Percentiles rank a stretch among this genome's conserved stretches.
Evolutionary conservation across 2,888 invertebrate genomes (phyloP).

Genomic region (Macaria liturata): DNA sequence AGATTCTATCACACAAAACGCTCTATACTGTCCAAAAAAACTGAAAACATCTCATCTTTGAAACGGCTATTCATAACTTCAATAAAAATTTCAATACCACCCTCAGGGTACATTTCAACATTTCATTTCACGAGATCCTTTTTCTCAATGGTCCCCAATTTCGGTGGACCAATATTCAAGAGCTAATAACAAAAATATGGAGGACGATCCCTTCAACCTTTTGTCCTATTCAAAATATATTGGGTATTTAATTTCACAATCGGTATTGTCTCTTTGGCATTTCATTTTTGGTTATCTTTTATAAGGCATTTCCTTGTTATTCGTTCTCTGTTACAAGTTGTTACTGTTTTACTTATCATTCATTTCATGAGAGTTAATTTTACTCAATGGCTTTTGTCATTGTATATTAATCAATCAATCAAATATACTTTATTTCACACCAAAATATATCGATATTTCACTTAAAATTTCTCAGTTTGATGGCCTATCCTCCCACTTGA

Average conservation of each 20-base stretch:
- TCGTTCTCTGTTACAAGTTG: background rate
- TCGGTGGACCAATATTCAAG: slow-evolving; percentile 55
- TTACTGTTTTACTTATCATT: background rate
- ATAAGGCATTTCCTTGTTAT: background rate
- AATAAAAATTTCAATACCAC: slow-evolving; percentile 48
- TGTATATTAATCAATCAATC: too few species aligned
- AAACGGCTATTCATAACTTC: slow-evolving; percentile 17
- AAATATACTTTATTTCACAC: too few species aligned
- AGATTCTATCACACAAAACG: too few species aligned
- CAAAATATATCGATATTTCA: too few species aligned
- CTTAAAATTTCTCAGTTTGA: too few species aligned
- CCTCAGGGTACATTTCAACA: slow-evolving; percentile 50
- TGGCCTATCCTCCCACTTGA: too few species aligned
- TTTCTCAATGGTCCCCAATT: slow-evolving; percentile 49
- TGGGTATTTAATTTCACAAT: slow-evolving; percentile 34
- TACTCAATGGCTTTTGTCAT: too few species aligned
- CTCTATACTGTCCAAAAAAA: too few species aligned
- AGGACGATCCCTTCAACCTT: slow-evolving; percentile 39
- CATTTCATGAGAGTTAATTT: too few species aligned
- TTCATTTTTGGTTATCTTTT: slow-evolving; percentile 13
- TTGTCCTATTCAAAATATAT: slow-evolving; percentile 49
- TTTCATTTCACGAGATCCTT: slow-evolving; percentile 48
- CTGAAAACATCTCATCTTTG: too few species aligned
- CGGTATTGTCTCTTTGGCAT: slow-evolving; percentile 17
- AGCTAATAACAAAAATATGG: slow-evolving; percentile 61